Conservation (phyloP, 1,140 invertebrate species). For the Lethrus apterus region DNA sequence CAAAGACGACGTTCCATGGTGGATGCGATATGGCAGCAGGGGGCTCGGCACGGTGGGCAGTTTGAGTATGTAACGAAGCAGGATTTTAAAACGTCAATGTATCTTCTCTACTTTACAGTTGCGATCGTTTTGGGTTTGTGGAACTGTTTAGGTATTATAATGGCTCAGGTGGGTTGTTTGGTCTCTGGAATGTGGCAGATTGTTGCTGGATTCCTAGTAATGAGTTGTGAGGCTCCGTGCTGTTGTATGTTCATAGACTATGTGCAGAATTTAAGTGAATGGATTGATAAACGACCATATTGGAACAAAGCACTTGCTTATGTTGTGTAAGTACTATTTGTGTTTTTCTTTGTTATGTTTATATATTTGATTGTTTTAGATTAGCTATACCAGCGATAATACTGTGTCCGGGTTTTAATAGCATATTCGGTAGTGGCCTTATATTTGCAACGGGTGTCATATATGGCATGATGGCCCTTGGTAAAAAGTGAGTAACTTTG, state of each 20-base stretch:
- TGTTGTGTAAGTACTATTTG: constrained; percentile 18
- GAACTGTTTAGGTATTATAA: constrained; percentile 65
- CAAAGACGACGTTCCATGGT: constrained; percentile 80
- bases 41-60: constrained; percentile 77
- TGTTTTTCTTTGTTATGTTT: constrained; percentile 38
- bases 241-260: constrained; percentile 92
- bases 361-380: constrained; percentile 45
- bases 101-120: constrained; percentile 52
- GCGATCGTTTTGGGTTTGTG: constrained; percentile 80
- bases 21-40: constrained; percentile 79
- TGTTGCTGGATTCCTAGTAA: constrained; percentile 76
- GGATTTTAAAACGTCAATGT: constrained; percentile 12
- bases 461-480: constrained; percentile 90
- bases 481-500: constrained; percentile 72
- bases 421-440: constrained; percentile 77
- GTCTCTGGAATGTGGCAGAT: constrained; percentile 83
- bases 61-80: constrained; percentile 53
- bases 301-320: constrained; percentile 78
- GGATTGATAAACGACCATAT: constrained; percentile 73
- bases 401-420: constrained; percentile 66
- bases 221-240: constrained; percentile 86
- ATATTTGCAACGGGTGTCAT: constrained; percentile 83
- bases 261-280: constrained; percentile 77
- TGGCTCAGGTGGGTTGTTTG: constrained; percentile 58
- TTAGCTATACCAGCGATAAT: constrained; percentile 69